A percentile compares a stretch with the other conserved stretches of the same genome.
Evolutionary conservation across 1,140 invertebrate species (phyloP).

Genomic region (Bacillus rossius): DNA sequence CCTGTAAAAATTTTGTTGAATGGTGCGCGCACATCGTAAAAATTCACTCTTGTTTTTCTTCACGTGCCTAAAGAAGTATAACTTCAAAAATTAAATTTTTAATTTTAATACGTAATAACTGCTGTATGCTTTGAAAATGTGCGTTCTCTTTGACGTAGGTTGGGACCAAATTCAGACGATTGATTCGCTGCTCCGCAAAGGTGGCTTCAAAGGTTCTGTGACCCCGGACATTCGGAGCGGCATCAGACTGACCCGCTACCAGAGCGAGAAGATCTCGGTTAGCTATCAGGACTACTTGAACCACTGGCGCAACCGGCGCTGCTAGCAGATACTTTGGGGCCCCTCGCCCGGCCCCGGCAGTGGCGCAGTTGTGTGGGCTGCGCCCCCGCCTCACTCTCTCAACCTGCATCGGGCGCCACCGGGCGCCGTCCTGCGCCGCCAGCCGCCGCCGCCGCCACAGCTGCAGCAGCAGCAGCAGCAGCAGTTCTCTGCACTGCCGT

Average conservation of each 20-base stretch:
- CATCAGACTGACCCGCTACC: constrained; percentile 92
- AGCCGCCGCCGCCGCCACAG: constrained; percentile 1
- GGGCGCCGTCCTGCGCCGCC: background rate
- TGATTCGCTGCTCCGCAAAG: constrained; percentile 94
- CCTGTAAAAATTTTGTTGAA: too few relatives aligned
- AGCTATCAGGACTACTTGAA: constrained; percentile 77
- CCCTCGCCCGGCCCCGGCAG: constrained; percentile 14
- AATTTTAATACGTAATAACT: too few relatives aligned
- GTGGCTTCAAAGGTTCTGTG: constrained; percentile 90
- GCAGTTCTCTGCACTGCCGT: background rate
- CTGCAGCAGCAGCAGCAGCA: constrained; percentile 2
- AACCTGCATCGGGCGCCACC: constrained; percentile 2
- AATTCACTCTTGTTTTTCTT: too few relatives aligned
- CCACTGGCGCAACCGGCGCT: constrained; percentile 50
- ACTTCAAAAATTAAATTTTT: too few relatives aligned
- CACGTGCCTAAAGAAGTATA: too few relatives aligned
- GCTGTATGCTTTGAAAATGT: too few relatives aligned
- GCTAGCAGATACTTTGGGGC: constrained; percentile 48
- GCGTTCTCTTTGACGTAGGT: constrained; percentile 50
- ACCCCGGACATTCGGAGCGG: constrained; percentile 79
- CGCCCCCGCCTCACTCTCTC: constrained; percentile 3
- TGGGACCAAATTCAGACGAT: constrained; percentile 98
- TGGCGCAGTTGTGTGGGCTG: constrained; percentile 12
- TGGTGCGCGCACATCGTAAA: too few relatives aligned
- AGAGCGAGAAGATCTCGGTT: constrained; percentile 80